A percentile compares a stretch with the other conserved stretches of the same genome.
Conservation (phyloP, 2,797 vertebrate species). For the Aulostomus chinensis region DNA sequence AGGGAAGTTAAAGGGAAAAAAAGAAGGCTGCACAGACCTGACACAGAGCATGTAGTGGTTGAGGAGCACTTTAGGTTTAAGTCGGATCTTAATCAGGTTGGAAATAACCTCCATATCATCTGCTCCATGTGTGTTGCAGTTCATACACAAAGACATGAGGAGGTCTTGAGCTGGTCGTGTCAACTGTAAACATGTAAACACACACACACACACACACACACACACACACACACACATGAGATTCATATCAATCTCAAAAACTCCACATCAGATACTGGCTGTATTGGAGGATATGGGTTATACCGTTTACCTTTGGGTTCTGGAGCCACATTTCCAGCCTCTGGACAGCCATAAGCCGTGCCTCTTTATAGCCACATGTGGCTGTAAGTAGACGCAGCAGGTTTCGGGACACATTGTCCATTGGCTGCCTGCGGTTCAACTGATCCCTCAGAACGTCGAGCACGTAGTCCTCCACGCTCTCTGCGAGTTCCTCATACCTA, state of each 20-base stretch:
- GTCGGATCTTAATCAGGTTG: slow-evolving; percentile 96
- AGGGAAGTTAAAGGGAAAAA: background rate
- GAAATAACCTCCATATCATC: slow-evolving; percentile 98
- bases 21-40: slow-evolving; percentile 72
- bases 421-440: slow-evolving; percentile 94
- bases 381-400: slow-evolving; percentile 92
- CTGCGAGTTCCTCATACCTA: slow-evolving; percentile 94
- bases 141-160: slow-evolving; percentile 97
- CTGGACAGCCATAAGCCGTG: slow-evolving; percentile 93
- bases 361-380: slow-evolving; percentile 95
- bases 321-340: slow-evolving; percentile 99
- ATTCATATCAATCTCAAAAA: too few relatives aligned
- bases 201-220: too few relatives aligned
- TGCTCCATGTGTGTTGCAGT: slow-evolving; percentile 89
- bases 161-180: slow-evolving; percentile 97
- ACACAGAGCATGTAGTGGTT: slow-evolving; percentile 98
- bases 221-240: too few relatives aligned
- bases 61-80: slow-evolving; percentile 97
- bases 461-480: slow-evolving; percentile 97
- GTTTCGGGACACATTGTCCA: slow-evolving; percentile 97
- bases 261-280: too few relatives aligned
- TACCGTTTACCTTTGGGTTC: slow-evolving; percentile 90
- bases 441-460: slow-evolving; percentile 94
- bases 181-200: slow-evolving; percentile 82
- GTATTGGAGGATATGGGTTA: too few relatives aligned